Conservation (phyloP, 2,797 vertebrate species). For the Rhabdomys pumilio region DNA sequence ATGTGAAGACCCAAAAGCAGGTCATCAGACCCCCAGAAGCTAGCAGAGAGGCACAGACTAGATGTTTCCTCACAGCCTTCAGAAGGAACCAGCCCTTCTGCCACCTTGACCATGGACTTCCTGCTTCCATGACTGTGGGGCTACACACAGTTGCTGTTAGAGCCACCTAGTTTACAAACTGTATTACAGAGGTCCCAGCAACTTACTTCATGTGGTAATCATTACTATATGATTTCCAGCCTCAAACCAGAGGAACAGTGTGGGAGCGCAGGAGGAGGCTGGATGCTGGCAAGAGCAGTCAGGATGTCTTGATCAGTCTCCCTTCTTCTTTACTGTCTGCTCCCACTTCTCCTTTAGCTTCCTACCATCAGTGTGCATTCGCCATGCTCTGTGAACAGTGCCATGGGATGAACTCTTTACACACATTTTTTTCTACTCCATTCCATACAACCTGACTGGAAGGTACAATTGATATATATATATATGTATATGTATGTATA, state of each 20-base stretch:
- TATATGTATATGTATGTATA: no score
- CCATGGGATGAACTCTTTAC: not conserved
- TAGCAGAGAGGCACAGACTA: not conserved
- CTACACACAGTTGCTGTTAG: not conserved
- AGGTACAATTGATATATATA: not conserved
- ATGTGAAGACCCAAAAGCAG: no score
- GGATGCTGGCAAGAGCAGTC: not conserved
- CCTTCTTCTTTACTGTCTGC: not conserved
- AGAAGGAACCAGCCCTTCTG: not conserved
- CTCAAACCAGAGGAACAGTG: not conserved
- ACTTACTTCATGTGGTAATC: not conserved
- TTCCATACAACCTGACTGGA: not conserved
- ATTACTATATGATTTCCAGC: not conserved
- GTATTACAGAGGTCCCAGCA: not conserved
- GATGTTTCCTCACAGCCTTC: not conserved
- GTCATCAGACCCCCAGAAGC: not conserved
- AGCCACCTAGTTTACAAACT: not conserved
- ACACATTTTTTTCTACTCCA: not conserved
- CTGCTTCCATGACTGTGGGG: not conserved
- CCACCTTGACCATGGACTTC: not conserved
- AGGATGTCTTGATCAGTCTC: rapidly evolving
- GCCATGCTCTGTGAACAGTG: not conserved
- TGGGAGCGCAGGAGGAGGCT: not conserved
- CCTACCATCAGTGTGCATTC: not conserved
- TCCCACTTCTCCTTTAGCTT: not conserved